Conservation (phyloP, 2,113 vertebrate species). For the Argyrosomus japonicus region DNA sequence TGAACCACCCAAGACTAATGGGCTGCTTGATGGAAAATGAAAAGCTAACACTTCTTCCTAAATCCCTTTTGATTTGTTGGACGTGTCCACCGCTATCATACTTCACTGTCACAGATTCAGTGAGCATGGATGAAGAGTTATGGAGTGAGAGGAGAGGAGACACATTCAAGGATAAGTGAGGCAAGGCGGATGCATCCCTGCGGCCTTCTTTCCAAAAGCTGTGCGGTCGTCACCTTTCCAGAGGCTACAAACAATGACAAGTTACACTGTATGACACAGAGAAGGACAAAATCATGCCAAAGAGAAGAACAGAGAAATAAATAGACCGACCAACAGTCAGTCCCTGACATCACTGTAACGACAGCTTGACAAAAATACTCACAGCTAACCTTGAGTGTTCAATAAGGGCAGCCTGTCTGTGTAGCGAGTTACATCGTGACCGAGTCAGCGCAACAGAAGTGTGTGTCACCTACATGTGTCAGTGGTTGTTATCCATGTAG, state of each 20-base stretch:
- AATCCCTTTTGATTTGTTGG: background rate
- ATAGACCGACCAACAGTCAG: background rate
- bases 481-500: background rate
- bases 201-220: slow-evolving; percentile 23
- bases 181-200: slow-evolving; percentile 28
- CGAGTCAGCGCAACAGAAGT: slow-evolving; percentile 40
- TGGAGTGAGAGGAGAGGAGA: slow-evolving; percentile 11
- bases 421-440: slow-evolving; percentile 20
- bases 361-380: slow-evolving; percentile 42
- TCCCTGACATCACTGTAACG: slow-evolving; percentile 10
- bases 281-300: background rate
- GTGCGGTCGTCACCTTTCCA: slow-evolving; percentile 39
- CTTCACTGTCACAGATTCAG: slow-evolving; percentile 31
- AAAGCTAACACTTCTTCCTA: background rate
- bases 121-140: slow-evolving; percentile 13
- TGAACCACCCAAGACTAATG: background rate
- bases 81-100: background rate
- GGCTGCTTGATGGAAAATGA: background rate
- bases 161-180: slow-evolving; percentile 21
- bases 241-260: slow-evolving; percentile 37
- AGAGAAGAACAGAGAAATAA: background rate
- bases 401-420: slow-evolving; percentile 38
- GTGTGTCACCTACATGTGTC: slow-evolving; percentile 39
- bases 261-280: slow-evolving; percentile 35
- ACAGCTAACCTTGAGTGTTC: slow-evolving; percentile 41